Evolutionary conservation across 1,140 invertebrate genomes (phyloP).

Genomic region (Bathynomus jamesi): DNA sequence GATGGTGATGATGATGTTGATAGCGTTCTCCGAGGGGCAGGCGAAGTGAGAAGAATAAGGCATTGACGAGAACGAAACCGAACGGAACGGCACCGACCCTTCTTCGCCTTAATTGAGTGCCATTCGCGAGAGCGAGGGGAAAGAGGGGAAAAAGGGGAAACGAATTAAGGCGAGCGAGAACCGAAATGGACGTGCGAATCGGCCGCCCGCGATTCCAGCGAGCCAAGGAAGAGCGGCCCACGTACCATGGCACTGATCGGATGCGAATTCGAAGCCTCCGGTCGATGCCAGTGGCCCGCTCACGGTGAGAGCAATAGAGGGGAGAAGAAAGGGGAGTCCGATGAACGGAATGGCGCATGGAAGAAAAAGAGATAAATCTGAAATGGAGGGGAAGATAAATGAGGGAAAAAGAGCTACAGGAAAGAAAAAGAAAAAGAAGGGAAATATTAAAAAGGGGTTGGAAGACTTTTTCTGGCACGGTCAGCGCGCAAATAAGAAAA

Average conservation of each 20-base stretch:
- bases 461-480: not conserved
- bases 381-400: not conserved
- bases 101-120: too few species aligned
- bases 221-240: not conserved
- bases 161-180: too few species aligned
- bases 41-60: too few species aligned
- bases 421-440: not conserved
- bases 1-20: too few species aligned
- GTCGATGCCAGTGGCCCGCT: not conserved
- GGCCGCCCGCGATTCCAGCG: not conserved
- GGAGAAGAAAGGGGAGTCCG: not conserved
- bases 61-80: not conserved
- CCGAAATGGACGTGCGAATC: too few species aligned
- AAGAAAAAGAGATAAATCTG: not conserved
- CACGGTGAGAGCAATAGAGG: not conserved
- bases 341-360: not conserved
- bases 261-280: not conserved
- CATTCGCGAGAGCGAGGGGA: too few species aligned
- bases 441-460: not conserved
- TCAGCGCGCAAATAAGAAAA: not conserved
- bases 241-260: not conserved
- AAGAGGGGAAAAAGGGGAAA: not conserved
- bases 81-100: not conserved
- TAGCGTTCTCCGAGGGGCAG: too few species aligned
- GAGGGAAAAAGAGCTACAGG: not conserved